These are phyloP conservation scores for Choristoneura rosaceana DNA, from an alignment of 2,888 invertebrate species.

Conservation along the genomic window DNA sequence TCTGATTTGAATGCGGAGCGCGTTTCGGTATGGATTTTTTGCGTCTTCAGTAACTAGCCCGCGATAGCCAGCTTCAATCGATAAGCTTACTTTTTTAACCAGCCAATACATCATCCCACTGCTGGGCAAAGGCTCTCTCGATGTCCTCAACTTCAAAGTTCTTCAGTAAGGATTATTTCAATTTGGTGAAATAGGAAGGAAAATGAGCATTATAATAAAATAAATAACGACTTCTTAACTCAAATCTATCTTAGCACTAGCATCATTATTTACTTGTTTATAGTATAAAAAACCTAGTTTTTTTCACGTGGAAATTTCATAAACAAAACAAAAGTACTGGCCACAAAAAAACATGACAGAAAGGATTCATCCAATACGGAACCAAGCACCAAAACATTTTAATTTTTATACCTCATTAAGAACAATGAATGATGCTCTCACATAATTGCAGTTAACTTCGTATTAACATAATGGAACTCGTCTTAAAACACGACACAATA, in stretches of 20 bases:
- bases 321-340: background rate
- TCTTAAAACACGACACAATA: conserved; percentile 33
- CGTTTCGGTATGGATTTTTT: conserved; percentile 64
- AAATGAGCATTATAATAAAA: no score
- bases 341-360: background rate
- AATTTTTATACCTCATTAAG: conserved; percentile 29
- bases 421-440: conserved; percentile 33
- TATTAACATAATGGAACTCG: conserved; percentile 26
- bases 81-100: background rate
- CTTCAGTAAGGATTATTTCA: no score
- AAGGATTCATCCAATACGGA: background rate
- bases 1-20: conserved; percentile 78
- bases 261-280: no score
- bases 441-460: conserved; percentile 34
- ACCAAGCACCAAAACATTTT: conserved; percentile 12
- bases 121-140: no score
- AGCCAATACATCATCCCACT: no score
- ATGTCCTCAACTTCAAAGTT: no score
- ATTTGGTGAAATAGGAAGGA: no score
- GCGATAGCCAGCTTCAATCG: conserved; percentile 12
- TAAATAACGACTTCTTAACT: no score
- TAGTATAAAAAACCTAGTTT: background rate
- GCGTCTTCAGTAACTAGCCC: conserved; percentile 46
- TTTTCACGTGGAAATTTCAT: background rate
- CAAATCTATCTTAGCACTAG: no score